phyloP scores from a whole-genome alignment of 2,888 invertebrate species.

The Agonopterix alstromeriana region DNA sequence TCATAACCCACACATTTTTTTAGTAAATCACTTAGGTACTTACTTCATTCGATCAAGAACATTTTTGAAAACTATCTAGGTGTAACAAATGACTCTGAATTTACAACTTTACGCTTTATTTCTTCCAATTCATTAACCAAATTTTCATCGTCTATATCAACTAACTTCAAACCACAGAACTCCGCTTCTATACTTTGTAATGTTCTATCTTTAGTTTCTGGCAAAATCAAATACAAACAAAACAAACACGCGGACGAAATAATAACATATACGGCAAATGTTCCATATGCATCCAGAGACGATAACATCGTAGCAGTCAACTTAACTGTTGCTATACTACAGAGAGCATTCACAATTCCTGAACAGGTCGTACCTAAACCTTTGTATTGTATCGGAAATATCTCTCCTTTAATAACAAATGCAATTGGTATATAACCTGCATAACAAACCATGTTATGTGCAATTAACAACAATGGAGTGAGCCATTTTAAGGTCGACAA shows the following conservation, averaged over 20 bases:
- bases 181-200: conserved; percentile 10
- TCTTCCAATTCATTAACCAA: no score
- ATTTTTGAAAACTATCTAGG: no score
- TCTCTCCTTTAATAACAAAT: not conserved
- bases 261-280: not conserved
- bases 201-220: conserved; percentile 4
- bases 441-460: no score
- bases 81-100: no score
- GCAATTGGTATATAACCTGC: not conserved
- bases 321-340: not conserved
- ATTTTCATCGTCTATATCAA: not conserved
- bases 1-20: no score
- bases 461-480: no score
- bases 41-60: no score
- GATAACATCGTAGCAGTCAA: not conserved
- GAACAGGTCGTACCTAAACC: not conserved
- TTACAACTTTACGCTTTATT: no score
- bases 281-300: not conserved
- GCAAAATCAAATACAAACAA: not conserved
- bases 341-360: not conserved
- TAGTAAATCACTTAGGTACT: no score
- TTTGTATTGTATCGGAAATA: conserved; percentile 1
- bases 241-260: not conserved
- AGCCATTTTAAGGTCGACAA: no score
- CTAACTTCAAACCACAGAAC: conserved; percentile 1